Conservation (phyloP, 2,113 vertebrate genomes). For the Motacilla alba region DNA sequence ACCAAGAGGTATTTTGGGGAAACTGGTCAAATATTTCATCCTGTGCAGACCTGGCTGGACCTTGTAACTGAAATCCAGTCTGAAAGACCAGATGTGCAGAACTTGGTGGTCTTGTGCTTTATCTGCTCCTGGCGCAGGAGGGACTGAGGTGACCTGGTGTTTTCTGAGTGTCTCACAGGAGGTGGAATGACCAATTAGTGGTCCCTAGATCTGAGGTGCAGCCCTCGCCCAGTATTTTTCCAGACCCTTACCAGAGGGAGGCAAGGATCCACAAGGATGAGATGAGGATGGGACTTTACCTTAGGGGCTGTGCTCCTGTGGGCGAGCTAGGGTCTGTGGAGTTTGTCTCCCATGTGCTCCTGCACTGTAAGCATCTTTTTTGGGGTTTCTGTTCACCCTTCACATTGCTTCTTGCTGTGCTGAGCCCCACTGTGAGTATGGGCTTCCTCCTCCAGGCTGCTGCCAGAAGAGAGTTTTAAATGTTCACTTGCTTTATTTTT, state of each 20-base stretch:
- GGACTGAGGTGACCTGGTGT: not conserved
- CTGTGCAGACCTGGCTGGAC: not conserved
- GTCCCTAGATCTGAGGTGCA: not conserved
- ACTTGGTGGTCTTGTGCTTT: not conserved
- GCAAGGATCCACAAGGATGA: not conserved
- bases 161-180: not conserved
- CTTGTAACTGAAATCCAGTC: not conserved
- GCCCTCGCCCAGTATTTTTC: not conserved
- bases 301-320: accelerated
- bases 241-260: not conserved
- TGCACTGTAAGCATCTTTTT: not conserved
- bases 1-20: not conserved
- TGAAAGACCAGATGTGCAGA: not conserved
- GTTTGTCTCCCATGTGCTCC: not conserved
- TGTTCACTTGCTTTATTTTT: conserved; percentile 30
- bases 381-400: not conserved
- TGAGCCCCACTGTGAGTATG: not conserved
- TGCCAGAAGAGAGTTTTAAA: conserved; percentile 2
- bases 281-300: not conserved
- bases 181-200: not conserved
- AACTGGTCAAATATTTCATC: not conserved
- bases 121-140: not conserved
- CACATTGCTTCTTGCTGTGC: not conserved
- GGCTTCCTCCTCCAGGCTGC: not conserved
- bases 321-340: not conserved